phyloP scores from a whole-genome alignment of 2,113 vertebrate species.

The Tamias sibiricus region DNA sequence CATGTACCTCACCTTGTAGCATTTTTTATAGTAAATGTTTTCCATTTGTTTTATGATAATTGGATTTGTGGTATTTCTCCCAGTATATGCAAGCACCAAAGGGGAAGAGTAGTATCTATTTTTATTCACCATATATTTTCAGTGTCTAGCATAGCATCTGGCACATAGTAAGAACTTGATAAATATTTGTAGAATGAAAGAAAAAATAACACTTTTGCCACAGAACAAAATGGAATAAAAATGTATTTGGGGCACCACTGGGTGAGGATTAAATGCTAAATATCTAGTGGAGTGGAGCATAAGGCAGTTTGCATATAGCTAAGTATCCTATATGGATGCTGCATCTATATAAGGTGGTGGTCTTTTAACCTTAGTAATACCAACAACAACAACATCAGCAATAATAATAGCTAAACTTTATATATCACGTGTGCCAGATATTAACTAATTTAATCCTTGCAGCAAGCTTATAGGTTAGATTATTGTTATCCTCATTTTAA shows the following conservation, averaged over 20 bases:
- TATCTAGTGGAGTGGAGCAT: background rate
- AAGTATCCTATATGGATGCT: background rate
- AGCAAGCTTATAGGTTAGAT: background rate
- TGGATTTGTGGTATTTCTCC: background rate
- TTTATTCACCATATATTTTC: slow-evolving; percentile 16
- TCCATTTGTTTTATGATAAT: slow-evolving; percentile 12
- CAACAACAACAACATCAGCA: too few species aligned
- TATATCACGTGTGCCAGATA: background rate
- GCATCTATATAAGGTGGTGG: background rate
- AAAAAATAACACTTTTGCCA: background rate
- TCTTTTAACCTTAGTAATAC: background rate
- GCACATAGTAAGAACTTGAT: background rate
- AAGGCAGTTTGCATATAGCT: background rate
- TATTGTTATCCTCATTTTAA: background rate
- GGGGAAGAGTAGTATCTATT: background rate
- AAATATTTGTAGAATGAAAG: slow-evolving; percentile 15
- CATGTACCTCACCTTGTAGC: slow-evolving; percentile 3
- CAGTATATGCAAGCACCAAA: background rate
- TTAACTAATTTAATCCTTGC: background rate
- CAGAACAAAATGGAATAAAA: background rate
- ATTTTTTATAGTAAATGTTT: slow-evolving; percentile 59
- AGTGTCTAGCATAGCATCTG: background rate
- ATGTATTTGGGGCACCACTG: background rate
- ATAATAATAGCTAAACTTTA: background rate
- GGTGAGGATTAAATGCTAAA: background rate